Conservation (phyloP, 2,888 invertebrate species). For the Polydrusus cervinus region DNA sequence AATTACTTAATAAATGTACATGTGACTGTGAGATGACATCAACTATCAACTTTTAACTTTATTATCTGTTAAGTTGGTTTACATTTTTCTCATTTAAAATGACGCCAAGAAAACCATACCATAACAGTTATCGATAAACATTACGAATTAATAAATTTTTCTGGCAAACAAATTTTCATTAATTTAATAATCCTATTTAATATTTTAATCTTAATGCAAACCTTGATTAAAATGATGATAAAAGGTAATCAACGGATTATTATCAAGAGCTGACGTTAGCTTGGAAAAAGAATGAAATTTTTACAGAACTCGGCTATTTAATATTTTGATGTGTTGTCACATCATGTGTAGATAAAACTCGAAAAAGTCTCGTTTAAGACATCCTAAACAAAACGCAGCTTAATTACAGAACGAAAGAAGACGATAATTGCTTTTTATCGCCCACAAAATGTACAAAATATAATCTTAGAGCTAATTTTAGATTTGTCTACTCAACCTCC, state of each 20-base stretch:
- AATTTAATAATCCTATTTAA: slow-evolving; percentile 14
- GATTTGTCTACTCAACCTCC: too few relatives aligned
- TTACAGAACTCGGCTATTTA: not conserved
- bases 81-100: slow-evolving; percentile 25
- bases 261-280: not conserved
- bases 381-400: too few relatives aligned
- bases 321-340: not conserved
- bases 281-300: slow-evolving; percentile 1
- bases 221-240: slow-evolving; percentile 2
- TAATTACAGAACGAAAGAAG: too few relatives aligned
- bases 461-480: too few relatives aligned
- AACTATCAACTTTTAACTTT: slow-evolving; percentile 32
- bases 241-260: slow-evolving; percentile 19
- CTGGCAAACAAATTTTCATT: not conserved
- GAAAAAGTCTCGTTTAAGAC: too few relatives aligned
- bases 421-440: too few relatives aligned
- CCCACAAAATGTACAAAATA: too few relatives aligned
- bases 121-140: too few relatives aligned
- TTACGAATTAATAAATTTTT: not conserved
- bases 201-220: not conserved
- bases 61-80: slow-evolving; percentile 36
- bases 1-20: slow-evolving; percentile 42
- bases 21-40: slow-evolving; percentile 34
- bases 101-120: not conserved
- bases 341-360: not conserved